Evolutionary conservation across 2,113 vertebrate species (phyloP), one percentile per base, ranked within the genome.

Genomic region (Heterotis niloticus): DNA sequence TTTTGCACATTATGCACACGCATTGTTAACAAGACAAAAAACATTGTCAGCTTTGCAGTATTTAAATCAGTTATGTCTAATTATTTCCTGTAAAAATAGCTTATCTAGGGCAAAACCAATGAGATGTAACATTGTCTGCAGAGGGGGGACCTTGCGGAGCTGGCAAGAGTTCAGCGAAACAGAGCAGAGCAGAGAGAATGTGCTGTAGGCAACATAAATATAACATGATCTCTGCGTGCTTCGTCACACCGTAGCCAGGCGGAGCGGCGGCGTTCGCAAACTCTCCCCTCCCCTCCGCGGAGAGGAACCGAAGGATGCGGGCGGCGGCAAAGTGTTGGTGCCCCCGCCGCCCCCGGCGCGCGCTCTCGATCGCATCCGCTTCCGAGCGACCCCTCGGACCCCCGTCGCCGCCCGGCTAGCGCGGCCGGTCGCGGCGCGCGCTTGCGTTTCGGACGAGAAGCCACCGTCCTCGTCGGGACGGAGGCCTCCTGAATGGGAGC

Each of bases 51-150:
- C 87, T 90, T 87, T 88, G 87, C 86, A 88, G 90, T 91, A 91
- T 91, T 92, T 91, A 91, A 93, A 91, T 91, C 89, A 88, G 89
- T 89, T 91, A 88, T 86, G 86, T 92, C 88, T 92, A 89, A 92
- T 92, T 91, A 90, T 91, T 91, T 88, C 85, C 84, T 85, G 80
- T 89, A 88, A 91, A 91, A 93, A 90, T 91, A 89, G 89, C 86
- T 81, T 82, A 91, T 90, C 87, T 90, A 86, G 91, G 89, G 85
- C 89, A 90, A 90, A 91, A 88, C 87, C 88, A 89, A 82, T 81
- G 88, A 91, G 88, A 91, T 89, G 90, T 88, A 89, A 89, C 89
- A 84, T 86, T 91, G 89, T 91, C 90, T 92, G 88, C 83, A 87
- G 91, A 91, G 90, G 87, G 89, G 83, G 89, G 89, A 90, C 88